Evolutionary conservation across 2,797 vertebrate species (phyloP), one percentile per base, ranked within the genome.

Genomic region (Peromyscus attwateri): DNA sequence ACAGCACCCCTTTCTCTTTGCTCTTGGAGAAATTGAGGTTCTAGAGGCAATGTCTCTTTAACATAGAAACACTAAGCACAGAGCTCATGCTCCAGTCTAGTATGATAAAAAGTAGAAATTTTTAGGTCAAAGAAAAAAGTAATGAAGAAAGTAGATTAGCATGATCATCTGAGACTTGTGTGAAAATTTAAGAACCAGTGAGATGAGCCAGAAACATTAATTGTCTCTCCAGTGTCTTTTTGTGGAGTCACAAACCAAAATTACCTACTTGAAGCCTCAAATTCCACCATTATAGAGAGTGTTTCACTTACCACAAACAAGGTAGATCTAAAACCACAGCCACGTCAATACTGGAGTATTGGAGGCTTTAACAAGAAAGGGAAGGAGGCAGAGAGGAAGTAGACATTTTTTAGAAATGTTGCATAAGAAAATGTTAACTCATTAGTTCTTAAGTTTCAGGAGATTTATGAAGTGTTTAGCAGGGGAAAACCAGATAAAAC

Each of bases 121-220:
- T 46, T 84, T 79, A 52, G 21, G 16, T 89, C 82, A 93, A 92
- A 84, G 37, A 91, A 73, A 94, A 96, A 92, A 94, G 21, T n/a
- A 40, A 87, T 89, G 13, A 37, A 89, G 70, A 62, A 73, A 55
- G 34, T 1, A 60, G 17, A 82, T 88, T 13, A 29, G 76, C 89
- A 49, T 27, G 40, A 79, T 73, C 83, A 16, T 1, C 21, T 12
- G 21, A 70, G 40, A 19, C 27, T 40, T 5, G 8, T 14, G 3
- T 27, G 27, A 57, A 55, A 46, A 31, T 49, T 23, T 11, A 31
- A 84, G 57, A 90, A 66, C 84, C 40, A 13, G 1, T 29, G 25
- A 55, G 49, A 84, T 19, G 77, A 64, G 46, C 25, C 23, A 34
- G 43, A 1, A 31, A 23, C 12, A 14, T 16, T 11, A 6, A 64